Base-by-base conservation (phyloP, 2,888 invertebrate species). In the Cataglyphis albicans region DNA sequence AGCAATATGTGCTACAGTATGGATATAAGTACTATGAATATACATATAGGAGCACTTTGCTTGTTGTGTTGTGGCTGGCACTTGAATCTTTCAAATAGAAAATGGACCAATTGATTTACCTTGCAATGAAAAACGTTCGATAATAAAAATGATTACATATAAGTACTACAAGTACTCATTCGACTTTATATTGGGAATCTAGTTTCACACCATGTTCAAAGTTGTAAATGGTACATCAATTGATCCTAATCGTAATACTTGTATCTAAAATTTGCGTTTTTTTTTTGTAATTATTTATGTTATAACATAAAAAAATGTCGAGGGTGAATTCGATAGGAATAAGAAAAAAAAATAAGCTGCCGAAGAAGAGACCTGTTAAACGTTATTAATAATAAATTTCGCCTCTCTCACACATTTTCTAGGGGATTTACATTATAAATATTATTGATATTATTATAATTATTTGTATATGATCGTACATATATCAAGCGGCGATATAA, bases 41-140 rank as follows among this genome's bases (percentile, higher is more conserved):
- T 52, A 89, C n/a, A 52, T 52, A 52, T 91, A 92, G 88, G 83
- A 91, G 91, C 91, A 91, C 90, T 88, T 91, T 90, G 90, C 90
- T 92, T 91, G 86, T 91, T 91, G 88, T 87, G 84, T 91, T 90
- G 89, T 90, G 91, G 85, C 86, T 84, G 88, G 89, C 91, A 91
- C 91, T 87, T 91, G 88, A 68, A 84, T 90, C 85, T 90, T 89
- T 90, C 78, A 87, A 86, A 83, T 87, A 89, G 84, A 67, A 84
- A 52, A 48, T 82, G 89, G 90, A 85, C 68, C 88, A 85, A 85
- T 90, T 89, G 90, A 89, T 90, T 86, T 89, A 87, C 88, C 88
- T 83, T 63, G 55, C 55, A 55, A 48, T 82, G 68, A 81, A 64
- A 61, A 52, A 81, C 55, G 76, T 87, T 86, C 84, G 86, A 88